phyloP scores from a whole-genome alignment of 2,888 invertebrate species.

The Phorcus lineatus region DNA sequence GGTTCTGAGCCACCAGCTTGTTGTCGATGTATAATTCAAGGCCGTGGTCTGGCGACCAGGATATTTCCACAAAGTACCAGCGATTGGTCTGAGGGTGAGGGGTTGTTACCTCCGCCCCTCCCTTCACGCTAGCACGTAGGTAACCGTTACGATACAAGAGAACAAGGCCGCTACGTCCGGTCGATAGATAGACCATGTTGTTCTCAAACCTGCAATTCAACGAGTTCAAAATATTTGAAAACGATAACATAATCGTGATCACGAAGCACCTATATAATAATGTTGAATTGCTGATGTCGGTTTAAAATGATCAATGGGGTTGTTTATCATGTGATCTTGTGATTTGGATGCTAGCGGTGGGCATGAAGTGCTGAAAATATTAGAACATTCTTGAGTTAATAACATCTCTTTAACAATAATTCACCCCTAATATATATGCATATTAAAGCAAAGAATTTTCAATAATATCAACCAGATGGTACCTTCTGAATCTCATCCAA shows the following conservation, averaged over 20 bases:
- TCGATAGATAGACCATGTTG: conserved; percentile 68
- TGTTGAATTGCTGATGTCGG: too few relatives aligned
- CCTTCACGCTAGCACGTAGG: conserved; percentile 54
- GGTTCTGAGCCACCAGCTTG: conserved; percentile 41
- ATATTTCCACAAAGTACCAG: conserved; percentile 72
- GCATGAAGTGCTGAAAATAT: too few relatives aligned
- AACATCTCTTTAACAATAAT: too few relatives aligned
- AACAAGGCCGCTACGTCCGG: conserved; percentile 65
- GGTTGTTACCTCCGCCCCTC: conserved; percentile 43
- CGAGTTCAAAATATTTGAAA: neutral
- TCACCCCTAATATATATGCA: too few relatives aligned
- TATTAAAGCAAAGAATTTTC: too few relatives aligned
- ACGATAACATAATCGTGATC: too few relatives aligned
- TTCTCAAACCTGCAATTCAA: conserved; percentile 58
- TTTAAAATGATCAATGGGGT: too few relatives aligned
- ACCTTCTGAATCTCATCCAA: conserved; percentile 65
- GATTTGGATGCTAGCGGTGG: too few relatives aligned
- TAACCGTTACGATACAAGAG: conserved; percentile 64
- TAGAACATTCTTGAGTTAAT: too few relatives aligned
- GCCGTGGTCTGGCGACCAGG: conserved; percentile 67
- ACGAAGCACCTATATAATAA: too few relatives aligned
- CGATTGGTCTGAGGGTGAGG: conserved; percentile 48
- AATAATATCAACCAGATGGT: conserved; percentile 21
- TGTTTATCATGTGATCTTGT: too few relatives aligned
- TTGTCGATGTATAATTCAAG: conserved; percentile 63